Base-by-base conservation (phyloP, 2,113 vertebrate species). In the Epinephelus cyanopodus region DNA sequence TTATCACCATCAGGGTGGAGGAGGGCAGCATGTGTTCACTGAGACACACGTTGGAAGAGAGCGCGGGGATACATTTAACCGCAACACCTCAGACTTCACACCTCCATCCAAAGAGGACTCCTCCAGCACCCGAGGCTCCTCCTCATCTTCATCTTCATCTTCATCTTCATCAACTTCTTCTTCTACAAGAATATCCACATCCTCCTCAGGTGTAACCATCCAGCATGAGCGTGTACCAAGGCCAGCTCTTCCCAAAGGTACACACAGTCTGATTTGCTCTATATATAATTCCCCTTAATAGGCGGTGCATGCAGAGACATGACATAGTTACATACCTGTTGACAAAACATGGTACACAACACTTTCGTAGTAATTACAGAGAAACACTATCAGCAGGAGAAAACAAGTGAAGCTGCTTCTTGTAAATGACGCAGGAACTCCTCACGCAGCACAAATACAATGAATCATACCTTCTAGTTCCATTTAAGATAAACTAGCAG, bases 201-300 rank as follows among this genome's bases (percentile, higher is more conserved):
- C 89, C 47, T 87, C 90, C 73, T 76, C 93, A 17, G 68, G 78
- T 72, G 89, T 58, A 23, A 81, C 93, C 18, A 78, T 83, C 5
- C 58, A 81, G 11, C 48, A 82, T 13, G 78, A 87, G 3, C 88
- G 94, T 33, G 61, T 67, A 13, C 69, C 82, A 3, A 88, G 79
- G 63, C 93, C 92, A 5, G 76, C 84, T 23, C 94, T 93, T 52
- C 95, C 95, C 53, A 94, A 94, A 95, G 95, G 95, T 96, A 93
- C 64, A 74, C 10, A 18, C 5, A 7, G 9, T 78, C 23, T 21
- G 1, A 18, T 50, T 23, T 47, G 6, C 39, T 56, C 12, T 39
- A 33, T 17, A 15, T 56, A 27, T 70, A 1, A 27, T 47, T 33
- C 1, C 1, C 6, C 79, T 48, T 45, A 10, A 33, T n/a, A 23